Evolutionary conservation across 1,140 invertebrate species (phyloP).

Genomic region (Aporrectodea caliginosa): DNA sequence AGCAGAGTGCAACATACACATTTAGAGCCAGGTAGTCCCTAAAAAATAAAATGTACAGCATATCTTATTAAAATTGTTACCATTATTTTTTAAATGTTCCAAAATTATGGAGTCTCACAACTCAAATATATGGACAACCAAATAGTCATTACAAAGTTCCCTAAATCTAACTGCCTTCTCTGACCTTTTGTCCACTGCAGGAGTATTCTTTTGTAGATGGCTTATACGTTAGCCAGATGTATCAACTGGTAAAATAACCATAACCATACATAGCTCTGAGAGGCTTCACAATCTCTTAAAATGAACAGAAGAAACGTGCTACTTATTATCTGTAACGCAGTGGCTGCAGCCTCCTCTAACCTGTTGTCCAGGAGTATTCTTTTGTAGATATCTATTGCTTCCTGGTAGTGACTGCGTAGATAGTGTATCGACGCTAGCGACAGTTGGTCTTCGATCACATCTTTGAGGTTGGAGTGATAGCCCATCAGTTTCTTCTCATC

Average conservation of each 20-base stretch:
- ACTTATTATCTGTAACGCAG: background rate
- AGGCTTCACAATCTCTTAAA: too few relatives aligned
- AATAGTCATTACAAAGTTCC: background rate
- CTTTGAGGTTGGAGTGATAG: constrained; percentile 76
- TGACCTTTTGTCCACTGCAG: too few relatives aligned
- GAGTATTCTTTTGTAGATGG: too few relatives aligned
- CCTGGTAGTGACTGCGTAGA: constrained; percentile 90
- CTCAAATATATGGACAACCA: background rate
- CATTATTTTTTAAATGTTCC: background rate
- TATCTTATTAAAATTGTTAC: background rate
- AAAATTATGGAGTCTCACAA: background rate
- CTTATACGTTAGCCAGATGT: too few relatives aligned
- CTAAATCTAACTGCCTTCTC: too few relatives aligned
- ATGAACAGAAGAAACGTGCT: too few relatives aligned
- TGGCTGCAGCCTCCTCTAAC: too few relatives aligned
- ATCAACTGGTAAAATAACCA: too few relatives aligned
- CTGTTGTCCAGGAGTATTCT: constrained; percentile 85
- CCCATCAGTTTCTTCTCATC: constrained; percentile 79
- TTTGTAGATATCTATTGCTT: constrained; percentile 99
- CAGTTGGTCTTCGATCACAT: constrained; percentile 89
- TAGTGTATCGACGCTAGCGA: constrained; percentile 95
- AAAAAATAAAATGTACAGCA: constrained; percentile 38
- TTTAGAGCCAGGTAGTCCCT: constrained; percentile 90
- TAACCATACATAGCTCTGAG: too few relatives aligned
- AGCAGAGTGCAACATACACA: constrained; percentile 94